A percentile compares a stretch with the other conserved stretches of the same genome.
Evolutionary conservation across 2,888 invertebrate species (phyloP).

Genomic region (Crossocerus cetratus): DNA sequence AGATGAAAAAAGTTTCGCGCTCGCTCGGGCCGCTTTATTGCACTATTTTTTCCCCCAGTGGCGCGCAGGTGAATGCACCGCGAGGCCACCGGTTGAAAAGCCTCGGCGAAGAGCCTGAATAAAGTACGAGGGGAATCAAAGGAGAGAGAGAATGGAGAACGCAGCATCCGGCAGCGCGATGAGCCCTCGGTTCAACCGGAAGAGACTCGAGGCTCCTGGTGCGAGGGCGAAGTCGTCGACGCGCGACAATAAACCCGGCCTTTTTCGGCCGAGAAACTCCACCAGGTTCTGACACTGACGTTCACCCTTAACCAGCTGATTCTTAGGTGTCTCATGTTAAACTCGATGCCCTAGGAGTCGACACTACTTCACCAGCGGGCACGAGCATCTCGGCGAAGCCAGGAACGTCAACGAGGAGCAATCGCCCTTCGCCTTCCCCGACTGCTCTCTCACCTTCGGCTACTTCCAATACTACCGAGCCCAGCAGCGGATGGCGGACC

Average conservation of each 20-base stretch:
- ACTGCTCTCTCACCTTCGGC: conserved; percentile 75
- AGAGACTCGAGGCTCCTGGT: conserved; percentile 4
- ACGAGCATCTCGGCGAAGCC: conserved; percentile 58
- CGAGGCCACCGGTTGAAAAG: conserved; percentile 32
- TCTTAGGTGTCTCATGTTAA: neutral
- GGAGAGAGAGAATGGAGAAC: conserved; percentile 40
- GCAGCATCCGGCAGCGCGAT: conserved; percentile 31
- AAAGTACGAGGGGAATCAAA: conserved; percentile 36
- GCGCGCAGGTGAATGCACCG: conserved; percentile 22
- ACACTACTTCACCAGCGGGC: conserved; percentile 68
- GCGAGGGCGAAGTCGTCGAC: neutral
- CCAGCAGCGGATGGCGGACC: conserved; percentile 67
- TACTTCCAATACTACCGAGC: conserved; percentile 75
- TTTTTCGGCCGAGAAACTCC: neutral
- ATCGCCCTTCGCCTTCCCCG: conserved; percentile 76
- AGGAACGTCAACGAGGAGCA: conserved; percentile 73
- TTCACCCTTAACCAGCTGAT: neutral
- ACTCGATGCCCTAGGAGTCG: conserved; percentile 60
- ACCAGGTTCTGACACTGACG: too few species aligned
- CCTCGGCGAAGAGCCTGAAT: conserved; percentile 30
- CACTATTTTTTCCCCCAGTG: conserved; percentile 7
- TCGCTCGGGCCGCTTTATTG: neutral
- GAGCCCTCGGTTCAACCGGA: conserved; percentile 50
- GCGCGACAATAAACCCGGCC: neutral
- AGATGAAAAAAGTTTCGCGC: too few species aligned